Conservation (phyloP, 2,797 vertebrate species). For the Mormyrus hasselquistii region DNA sequence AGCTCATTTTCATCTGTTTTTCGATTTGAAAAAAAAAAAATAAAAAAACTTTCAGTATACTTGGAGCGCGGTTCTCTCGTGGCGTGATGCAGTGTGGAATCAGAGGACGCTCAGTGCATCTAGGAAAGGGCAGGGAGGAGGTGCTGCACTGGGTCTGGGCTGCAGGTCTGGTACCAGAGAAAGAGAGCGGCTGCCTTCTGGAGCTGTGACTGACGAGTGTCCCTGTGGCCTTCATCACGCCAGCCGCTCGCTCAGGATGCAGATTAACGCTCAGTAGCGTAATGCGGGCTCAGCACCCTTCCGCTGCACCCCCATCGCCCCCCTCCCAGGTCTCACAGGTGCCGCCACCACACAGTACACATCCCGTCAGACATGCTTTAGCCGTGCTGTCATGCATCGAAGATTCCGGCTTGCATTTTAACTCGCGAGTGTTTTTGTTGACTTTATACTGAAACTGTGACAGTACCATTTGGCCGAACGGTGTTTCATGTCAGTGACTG, state of each 20-base stretch:
- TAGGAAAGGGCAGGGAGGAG: background rate
- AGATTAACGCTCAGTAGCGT: background rate
- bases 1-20: slow-evolving; percentile 6
- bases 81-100: background rate
- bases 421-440: background rate
- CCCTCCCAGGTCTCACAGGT: background rate
- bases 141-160: background rate
- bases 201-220: background rate
- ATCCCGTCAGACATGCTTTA: background rate
- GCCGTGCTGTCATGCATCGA: background rate
- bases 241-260: background rate
- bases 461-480: background rate
- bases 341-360: background rate
- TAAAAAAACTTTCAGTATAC: background rate
- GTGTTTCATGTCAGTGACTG: background rate
- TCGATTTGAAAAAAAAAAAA: background rate
- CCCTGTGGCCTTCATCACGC: background rate
- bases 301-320: background rate
- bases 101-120: background rate
- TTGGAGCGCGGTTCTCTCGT: background rate
- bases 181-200: background rate
- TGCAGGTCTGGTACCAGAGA: background rate
- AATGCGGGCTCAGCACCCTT: background rate
- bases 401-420: background rate
- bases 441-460: background rate